phyloP scores from a whole-genome alignment of 2,888 invertebrate species.

The Tuberolachnus salignus region DNA sequence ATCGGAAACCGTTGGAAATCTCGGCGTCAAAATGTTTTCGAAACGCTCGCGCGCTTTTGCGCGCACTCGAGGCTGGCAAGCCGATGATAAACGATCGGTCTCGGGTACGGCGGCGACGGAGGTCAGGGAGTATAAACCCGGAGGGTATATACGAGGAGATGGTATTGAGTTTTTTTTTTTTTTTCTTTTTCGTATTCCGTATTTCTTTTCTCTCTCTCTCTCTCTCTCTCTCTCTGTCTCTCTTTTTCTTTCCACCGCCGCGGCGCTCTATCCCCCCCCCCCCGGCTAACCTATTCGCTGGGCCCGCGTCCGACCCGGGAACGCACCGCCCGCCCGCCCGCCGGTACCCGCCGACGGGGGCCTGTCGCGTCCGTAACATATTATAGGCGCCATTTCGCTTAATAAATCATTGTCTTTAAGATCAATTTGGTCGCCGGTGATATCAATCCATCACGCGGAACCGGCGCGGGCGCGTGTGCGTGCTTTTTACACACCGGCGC shows the following conservation, averaged over 20 bases:
- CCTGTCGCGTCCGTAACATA: slow-evolving; percentile 53
- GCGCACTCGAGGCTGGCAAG: slow-evolving; percentile 13
- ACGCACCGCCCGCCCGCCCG: too few species aligned
- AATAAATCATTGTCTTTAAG: slow-evolving; percentile 56
- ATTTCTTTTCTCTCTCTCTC: background rate
- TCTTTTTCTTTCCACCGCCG: too few species aligned
- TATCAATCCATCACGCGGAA: slow-evolving; percentile 49
- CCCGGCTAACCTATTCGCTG: too few species aligned
- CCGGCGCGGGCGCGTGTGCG: background rate
- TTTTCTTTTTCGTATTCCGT: too few species aligned
- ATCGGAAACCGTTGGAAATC: too few species aligned
- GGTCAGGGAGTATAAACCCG: slow-evolving; percentile 30
- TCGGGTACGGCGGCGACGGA: background rate
- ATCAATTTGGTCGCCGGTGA: slow-evolving; percentile 54
- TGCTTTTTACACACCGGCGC: background rate
- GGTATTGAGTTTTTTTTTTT: slow-evolving; percentile 40
- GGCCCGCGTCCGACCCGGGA: too few species aligned
- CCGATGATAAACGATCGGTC: slow-evolving; percentile 51
- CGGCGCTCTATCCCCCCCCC: too few species aligned
- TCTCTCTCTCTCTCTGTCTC: background rate
- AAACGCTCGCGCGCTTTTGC: too few species aligned
- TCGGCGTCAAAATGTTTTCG: too few species aligned
- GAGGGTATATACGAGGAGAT: background rate
- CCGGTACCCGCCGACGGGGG: background rate
- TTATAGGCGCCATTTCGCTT: slow-evolving; percentile 55